These are phyloP conservation scores for Hydrophis major DNA, from an alignment of 2,797 vertebrate genomes.

Conservation along the genomic window DNA sequence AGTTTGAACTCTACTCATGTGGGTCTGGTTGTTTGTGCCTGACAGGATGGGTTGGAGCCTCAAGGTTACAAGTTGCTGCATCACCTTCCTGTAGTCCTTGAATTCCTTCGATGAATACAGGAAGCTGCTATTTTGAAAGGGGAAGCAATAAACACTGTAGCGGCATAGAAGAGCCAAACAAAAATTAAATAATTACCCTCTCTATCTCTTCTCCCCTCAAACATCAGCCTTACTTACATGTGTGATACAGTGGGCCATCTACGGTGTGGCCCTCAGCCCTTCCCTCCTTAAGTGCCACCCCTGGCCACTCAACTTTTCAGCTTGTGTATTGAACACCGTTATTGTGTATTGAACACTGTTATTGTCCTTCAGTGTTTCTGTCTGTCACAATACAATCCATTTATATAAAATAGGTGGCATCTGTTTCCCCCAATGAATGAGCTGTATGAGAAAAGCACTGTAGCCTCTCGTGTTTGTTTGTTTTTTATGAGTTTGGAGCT, in stretches of 20 bases:
- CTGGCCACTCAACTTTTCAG: neutral
- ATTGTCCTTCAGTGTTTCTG: neutral
- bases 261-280: neutral
- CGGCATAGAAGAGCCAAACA: neutral
- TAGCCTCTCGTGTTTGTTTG: neutral
- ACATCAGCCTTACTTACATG: neutral
- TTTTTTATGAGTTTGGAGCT: slow-evolving; percentile 30
- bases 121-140: neutral
- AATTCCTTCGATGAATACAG: neutral
- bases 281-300: neutral
- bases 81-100: neutral
- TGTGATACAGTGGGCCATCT: neutral
- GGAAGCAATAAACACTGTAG: neutral
- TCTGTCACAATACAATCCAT: neutral
- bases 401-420: neutral
- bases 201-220: neutral
- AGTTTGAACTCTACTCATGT: neutral
- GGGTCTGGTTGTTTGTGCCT: neutral
- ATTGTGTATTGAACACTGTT: neutral
- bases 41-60: neutral
- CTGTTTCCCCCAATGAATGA: neutral
- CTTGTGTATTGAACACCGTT: neutral
- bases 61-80: neutral
- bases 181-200: neutral
- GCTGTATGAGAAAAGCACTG: neutral